phyloP scores from a whole-genome alignment of 2,888 invertebrate species.

The Phymatocera aterrima region DNA sequence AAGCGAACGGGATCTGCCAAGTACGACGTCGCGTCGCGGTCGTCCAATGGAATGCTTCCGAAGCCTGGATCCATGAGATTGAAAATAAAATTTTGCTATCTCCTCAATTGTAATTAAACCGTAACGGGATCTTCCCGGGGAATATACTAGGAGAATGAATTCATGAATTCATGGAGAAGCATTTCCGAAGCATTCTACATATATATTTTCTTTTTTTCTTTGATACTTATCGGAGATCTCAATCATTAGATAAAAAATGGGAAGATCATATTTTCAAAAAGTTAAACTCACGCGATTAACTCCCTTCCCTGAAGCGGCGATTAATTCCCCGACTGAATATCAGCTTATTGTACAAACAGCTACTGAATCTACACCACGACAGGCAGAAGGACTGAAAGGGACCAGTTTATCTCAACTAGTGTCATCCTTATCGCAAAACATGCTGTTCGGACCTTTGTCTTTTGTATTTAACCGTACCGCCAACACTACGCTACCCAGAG shows the following conservation, averaged over 20 bases:
- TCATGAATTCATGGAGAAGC: too few relatives aligned
- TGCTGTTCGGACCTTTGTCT: conserved; percentile 13
- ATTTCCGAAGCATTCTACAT: background rate
- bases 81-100: background rate
- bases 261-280: background rate
- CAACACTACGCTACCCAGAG: background rate
- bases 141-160: background rate
- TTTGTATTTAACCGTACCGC: background rate
- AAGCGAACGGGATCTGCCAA: background rate
- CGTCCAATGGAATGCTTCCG: background rate
- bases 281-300: background rate
- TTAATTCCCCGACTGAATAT: conserved; percentile 14
- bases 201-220: background rate
- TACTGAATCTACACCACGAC: conserved; percentile 14
- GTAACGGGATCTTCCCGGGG: background rate
- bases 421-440: conserved; percentile 39
- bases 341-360: background rate
- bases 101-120: background rate
- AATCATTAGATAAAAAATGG: background rate
- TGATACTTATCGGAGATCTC: background rate
- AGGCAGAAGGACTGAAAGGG: conserved; percentile 10
- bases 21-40: background rate
- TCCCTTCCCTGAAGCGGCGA: background rate
- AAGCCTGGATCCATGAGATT: background rate
- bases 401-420: conserved; percentile 37